A percentile compares a stretch with the other conserved stretches of the same genome.
Evolutionary conservation across 2,113 vertebrate genomes (phyloP).

Genomic region (Maccullochella peelii): DNA sequence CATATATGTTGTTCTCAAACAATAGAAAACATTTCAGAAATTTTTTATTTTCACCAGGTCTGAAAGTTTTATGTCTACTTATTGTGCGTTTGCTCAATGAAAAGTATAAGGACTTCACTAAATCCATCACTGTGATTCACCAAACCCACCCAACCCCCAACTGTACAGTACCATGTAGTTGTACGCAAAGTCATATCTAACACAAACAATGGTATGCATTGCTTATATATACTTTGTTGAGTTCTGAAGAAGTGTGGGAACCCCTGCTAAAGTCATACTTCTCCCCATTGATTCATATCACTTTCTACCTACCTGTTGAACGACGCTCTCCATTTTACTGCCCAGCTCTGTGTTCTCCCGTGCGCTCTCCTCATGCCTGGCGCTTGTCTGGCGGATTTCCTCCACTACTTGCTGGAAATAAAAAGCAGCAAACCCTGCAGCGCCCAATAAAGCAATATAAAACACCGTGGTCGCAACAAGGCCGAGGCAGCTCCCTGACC

Average conservation of each 20-base stretch:
- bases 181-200: background rate
- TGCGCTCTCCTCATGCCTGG: constrained; percentile 64
- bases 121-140: background rate
- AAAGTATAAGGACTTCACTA: background rate
- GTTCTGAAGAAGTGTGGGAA: no score
- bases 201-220: background rate
- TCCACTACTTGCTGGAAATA: constrained; percentile 78
- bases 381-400: constrained; percentile 68
- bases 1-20: background rate
- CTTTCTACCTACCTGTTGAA: constrained; percentile 77
- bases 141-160: constrained; percentile 9
- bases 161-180: constrained; percentile 44
- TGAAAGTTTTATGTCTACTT: background rate
- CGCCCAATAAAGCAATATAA: constrained; percentile 74
- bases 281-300: background rate
- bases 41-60: background rate
- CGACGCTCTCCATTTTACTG: constrained; percentile 69
- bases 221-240: fast-evolving
- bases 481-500: constrained; percentile 58
- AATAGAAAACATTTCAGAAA: background rate
- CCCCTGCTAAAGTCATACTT: background rate
- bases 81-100: background rate
- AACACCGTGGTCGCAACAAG: constrained; percentile 54
- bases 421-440: constrained; percentile 77
- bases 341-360: constrained; percentile 61